A percentile compares a stretch with the other conserved stretches of the same genome.
Conservation (phyloP, 2,113 vertebrate species). For the Tetrao urogallus region DNA sequence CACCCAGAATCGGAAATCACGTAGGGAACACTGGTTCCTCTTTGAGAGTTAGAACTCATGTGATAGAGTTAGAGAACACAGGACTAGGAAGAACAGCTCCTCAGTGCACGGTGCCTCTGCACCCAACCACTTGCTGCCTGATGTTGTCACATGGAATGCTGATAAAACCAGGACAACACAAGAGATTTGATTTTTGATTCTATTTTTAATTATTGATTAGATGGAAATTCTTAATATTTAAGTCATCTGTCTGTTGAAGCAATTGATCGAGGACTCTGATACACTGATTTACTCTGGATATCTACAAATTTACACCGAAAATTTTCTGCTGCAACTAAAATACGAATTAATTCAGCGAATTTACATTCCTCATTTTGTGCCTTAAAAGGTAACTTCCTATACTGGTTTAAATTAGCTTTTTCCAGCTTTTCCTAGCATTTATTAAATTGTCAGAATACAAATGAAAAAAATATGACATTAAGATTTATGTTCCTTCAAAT, state of each 20-base stretch:
- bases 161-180: neutral
- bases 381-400: neutral
- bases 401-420: neutral
- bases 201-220: neutral
- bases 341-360: neutral
- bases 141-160: too few species aligned
- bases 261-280: neutral
- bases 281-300: neutral
- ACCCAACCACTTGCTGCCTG: too few species aligned
- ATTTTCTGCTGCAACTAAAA: neutral
- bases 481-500: neutral
- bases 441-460: neutral
- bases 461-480: accelerated
- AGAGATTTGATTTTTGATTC: neutral
- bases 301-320: neutral
- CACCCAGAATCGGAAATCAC: too few species aligned
- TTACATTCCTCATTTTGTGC: neutral
- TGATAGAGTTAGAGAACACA: too few species aligned
- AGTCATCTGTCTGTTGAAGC: accelerated
- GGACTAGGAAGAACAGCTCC: too few species aligned
- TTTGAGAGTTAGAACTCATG: too few species aligned
- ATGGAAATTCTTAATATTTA: neutral
- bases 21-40: too few species aligned
- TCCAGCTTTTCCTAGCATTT: neutral
- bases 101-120: too few species aligned